Evolutionary conservation across 1,140 invertebrate species (phyloP), one percentile per base, ranked within the genome.

Genomic region (Calosoma granatense): DNA sequence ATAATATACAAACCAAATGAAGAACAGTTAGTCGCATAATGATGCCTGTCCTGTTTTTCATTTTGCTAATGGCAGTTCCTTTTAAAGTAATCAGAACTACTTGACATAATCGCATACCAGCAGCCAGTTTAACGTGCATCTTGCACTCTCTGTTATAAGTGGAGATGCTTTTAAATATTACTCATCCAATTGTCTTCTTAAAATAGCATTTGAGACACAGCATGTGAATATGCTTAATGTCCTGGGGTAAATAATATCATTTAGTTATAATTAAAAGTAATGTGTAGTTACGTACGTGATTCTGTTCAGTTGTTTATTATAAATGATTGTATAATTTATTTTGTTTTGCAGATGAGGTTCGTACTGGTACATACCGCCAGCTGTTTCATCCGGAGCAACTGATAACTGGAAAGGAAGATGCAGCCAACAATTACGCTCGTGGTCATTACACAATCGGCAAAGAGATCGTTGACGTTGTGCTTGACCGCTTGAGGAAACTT

Each of bases 391-490:
- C 85, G 0, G 84, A 87, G 66, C 84, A 87, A 67, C 71, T 88
- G 39, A 85, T 87, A 57, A 86, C 82, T 23, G 84, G 84, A 17
- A 80, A 80, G 67, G 86, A 91, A 70, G 88, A 91, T 70, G 88
- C 87, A 6, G 88, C 88, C 23, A 90, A 90, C 69, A 90, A 90
- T 72, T 90, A 90, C 67, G 88, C 87, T 6, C 74, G 89, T 22
- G 89, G 89, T 23, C 88, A 92, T 74, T 92, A 92, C 75, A 92
- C 88, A 58, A 88, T 92, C 65, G 89, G 89, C 64, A 90, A 87
- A 69, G 90, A 89, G 74, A 86, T 91, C 59, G 85, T 92, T 1
- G 88, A 90, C 64, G 70, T 88, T 4, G 88, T 91, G 0, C 70
- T 90, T 26, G 88, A 91, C 68, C 77, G 86, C 12, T 78, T 87